phyloP scores from a whole-genome alignment of 2,113 vertebrate species.

The Tangachromis dhanisi region DNA sequence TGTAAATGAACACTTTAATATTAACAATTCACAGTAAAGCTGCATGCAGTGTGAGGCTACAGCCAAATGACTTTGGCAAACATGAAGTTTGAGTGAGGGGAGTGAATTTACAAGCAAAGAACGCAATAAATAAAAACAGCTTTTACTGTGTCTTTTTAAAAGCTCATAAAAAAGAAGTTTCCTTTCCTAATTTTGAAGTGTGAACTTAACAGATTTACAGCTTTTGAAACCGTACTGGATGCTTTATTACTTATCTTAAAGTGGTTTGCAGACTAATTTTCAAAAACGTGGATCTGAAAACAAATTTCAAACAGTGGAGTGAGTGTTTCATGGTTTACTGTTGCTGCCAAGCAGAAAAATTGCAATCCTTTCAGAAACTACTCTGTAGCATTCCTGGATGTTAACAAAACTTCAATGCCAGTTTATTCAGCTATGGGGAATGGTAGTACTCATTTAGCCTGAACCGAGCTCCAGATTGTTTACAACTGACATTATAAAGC shows the following conservation, averaged over 20 bases:
- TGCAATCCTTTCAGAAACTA: not conserved
- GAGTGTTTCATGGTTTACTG: not conserved
- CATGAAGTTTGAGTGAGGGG: not conserved
- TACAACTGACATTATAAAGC: conserved; percentile 28
- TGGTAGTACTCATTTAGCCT: not conserved
- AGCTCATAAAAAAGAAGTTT: conserved; percentile 52
- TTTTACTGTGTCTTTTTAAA: conserved; percentile 43
- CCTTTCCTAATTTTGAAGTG: conserved; percentile 48
- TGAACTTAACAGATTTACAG: conserved; percentile 29
- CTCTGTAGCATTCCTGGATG: not conserved
- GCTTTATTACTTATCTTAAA: conserved; percentile 34
- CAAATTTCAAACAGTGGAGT: not conserved
- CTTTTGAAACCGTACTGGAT: conserved; percentile 3
- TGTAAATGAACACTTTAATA: conserved; percentile 58
- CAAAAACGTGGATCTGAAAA: not conserved
- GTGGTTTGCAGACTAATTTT: not conserved
- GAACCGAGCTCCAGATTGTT: not conserved
- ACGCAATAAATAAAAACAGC: conserved; percentile 47
- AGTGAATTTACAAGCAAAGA: conserved; percentile 36
- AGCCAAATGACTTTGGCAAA: conserved; percentile 6
- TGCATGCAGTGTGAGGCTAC: not conserved
- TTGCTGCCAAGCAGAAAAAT: not conserved
- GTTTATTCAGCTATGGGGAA: not conserved
- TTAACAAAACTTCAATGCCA: not conserved
- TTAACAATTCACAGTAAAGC: conserved; percentile 54